Conservation (phyloP, 2,888 invertebrate species). For the Chalcis sispes region DNA sequence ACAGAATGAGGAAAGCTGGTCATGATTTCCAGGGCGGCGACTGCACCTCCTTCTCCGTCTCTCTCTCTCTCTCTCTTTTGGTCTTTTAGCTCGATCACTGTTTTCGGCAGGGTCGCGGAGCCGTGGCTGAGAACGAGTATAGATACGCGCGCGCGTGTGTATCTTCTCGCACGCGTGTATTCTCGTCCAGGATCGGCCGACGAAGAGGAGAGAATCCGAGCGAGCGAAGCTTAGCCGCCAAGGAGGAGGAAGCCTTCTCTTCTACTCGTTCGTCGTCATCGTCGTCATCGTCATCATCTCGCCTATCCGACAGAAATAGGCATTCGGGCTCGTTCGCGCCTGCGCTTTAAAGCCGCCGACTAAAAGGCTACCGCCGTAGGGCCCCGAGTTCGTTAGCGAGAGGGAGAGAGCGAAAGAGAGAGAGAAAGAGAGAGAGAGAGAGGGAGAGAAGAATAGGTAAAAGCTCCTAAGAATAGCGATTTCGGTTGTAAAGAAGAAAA, state of each 20-base stretch:
- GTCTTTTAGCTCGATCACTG: not conserved
- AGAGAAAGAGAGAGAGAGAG: constrained; percentile 2
- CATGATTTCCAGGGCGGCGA: constrained; percentile 54
- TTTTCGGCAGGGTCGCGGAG: constrained; percentile 16
- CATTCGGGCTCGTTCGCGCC: constrained; percentile 3
- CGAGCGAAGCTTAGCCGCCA: not conserved
- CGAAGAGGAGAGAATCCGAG: not conserved
- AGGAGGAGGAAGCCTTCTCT: not conserved
- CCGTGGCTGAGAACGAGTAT: not conserved
- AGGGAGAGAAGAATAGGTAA: not conserved
- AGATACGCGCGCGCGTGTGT: too few relatives aligned
- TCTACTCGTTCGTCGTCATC: not conserved
- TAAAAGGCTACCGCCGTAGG: constrained; percentile 14
- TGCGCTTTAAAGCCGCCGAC: constrained; percentile 23
- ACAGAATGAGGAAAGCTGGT: constrained; percentile 48
- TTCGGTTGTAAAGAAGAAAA: constrained; percentile 33
- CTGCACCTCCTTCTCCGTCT: not conserved
- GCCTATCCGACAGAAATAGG: constrained; percentile 43
- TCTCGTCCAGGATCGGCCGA: constrained; percentile 40
- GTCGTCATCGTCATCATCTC: too few relatives aligned
- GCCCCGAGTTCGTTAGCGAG: constrained; percentile 36
- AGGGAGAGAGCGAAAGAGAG: constrained; percentile 51
- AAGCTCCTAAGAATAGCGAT: constrained; percentile 48
- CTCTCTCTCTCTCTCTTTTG: not conserved
- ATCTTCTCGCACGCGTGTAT: constrained; percentile 12